Conservation (phyloP, 2,113 vertebrate species). For the Otocyon megalotis region DNA sequence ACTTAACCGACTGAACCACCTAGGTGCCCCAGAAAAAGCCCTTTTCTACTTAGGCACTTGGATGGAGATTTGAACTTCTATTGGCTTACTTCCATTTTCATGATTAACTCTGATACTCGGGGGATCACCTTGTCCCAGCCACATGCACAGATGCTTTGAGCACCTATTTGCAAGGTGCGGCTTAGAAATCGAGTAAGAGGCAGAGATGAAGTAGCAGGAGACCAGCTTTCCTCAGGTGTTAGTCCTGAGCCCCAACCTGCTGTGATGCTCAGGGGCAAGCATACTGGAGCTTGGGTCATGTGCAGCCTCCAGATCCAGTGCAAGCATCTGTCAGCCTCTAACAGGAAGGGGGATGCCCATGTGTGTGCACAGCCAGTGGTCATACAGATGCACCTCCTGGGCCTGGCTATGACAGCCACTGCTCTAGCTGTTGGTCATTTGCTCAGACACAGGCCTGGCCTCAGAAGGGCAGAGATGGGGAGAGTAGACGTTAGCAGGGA, state of each 20-base stretch:
- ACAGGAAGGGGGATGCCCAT: accelerated
- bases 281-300: not conserved
- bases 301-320: accelerated
- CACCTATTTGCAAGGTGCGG: not conserved
- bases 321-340: not conserved
- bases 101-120: not conserved
- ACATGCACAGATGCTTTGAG: not conserved
- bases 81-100: not conserved
- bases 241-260: not conserved
- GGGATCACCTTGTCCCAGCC: not conserved
- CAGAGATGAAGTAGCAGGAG: not conserved
- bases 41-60: not conserved
- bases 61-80: not conserved
- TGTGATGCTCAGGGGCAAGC: not conserved
- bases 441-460: not conserved
- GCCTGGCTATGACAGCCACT: not conserved
- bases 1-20: too few species aligned
- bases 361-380: too few species aligned
- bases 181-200: not conserved
- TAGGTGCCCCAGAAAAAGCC: not conserved
- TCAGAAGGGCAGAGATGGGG: not conserved
- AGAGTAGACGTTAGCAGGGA: not conserved
- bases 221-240: not conserved
- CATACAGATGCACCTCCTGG: not conserved
- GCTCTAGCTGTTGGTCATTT: not conserved